Evolutionary conservation across 2,888 invertebrate species (phyloP), one percentile per base, ranked within the genome.

Genomic region (Falcaria lacertinaria): DNA sequence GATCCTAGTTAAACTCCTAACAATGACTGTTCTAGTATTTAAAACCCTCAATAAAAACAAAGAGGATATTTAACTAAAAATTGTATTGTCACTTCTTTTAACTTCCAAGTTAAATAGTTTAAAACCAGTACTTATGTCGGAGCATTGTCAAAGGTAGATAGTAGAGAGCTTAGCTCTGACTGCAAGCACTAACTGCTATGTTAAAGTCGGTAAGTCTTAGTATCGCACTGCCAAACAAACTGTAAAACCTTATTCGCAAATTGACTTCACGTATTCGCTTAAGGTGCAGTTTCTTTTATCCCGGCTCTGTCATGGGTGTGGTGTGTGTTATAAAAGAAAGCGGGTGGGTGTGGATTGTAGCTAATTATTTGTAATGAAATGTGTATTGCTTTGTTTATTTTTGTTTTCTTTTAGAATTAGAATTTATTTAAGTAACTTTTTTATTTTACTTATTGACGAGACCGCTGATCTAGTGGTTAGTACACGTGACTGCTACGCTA

Each of bases 221-320:
- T 59, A 65, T 65, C 70, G 69, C 65, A 69, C 66, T 71, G 71
- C 69, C 77, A 72, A 68, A 73, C 77, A 78, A 80, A 85, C 81
- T 75, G 73, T 67, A 62, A 69, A 85, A 87, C 70, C 87, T 88
- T 84, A 79, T 83, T 88, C 83, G 76, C 86, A 88, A 89, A 89
- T 89, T 87, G 88, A 88, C 87, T 87, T 66, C 84, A 80, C 84
- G 87, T 86, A 85, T 85, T 81, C 85, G 88, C 85, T 83, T 80
- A 77, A 85, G 80, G 74, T 86, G 88, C 87, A 88, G 73, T 86
- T 89, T 85, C 86, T 85, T 88, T 87, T 78, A 83, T 79, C 77
- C 71, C 49, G 67, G 74, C 78, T 80, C 69, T 71, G 75, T 70
- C 68, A 69, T 65, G 65, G 54, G 52, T 44, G 47, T 48, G 54